Base-by-base conservation (phyloP, 2,113 vertebrate genomes). In the Festucalex cinctus region DNA sequence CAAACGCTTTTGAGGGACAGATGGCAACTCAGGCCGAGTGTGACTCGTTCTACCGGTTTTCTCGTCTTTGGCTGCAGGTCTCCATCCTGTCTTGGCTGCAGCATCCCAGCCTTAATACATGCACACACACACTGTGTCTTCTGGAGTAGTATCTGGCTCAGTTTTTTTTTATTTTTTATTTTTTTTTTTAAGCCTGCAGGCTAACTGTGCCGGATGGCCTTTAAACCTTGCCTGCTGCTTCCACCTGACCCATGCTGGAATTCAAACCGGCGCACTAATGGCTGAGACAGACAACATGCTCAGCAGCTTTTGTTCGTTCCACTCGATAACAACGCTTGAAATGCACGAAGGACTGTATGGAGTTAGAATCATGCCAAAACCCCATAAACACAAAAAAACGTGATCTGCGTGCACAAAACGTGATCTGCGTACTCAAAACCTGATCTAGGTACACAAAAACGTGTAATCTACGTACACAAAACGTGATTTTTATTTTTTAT, bases 41-140 rank as follows among this genome's bases (percentile, higher is more conserved):
- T 41, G 73, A 77, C 35, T 76, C 66, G 41, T 48, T 86, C 76
- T 79, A 79, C 80, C 53, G 74, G 78, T 83, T 53, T 17, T 66
- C 70, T 72, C 67, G 62, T 69, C 61, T 74, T 85, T 85, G 85
- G 86, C 86, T 84, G 78, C 32, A 36, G 77, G 68, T 81, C 62
- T 80, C 76, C 77, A 86, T 88, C 87, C 84, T 86, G 85, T 72
- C 64, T 83, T 88, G 89, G 86, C 80, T 8, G 12, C 51, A 63
- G 70, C 39, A 64, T 75, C 53, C 68, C 63, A 62, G 10, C 35
- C 46, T 51, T 63, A 44, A 71, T 44, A 63, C 64, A 64, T 41
- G 54, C 58, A 73, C 49, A 70, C 41, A 70, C 53, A 59, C 17
- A 71, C 46, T 17, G 9, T n/a, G 22, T 71, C 76, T 82, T 57